These are phyloP conservation scores for Pterocles gutturalis DNA, from an alignment of 2,113 vertebrate genomes.

Conservation along the genomic window DNA sequence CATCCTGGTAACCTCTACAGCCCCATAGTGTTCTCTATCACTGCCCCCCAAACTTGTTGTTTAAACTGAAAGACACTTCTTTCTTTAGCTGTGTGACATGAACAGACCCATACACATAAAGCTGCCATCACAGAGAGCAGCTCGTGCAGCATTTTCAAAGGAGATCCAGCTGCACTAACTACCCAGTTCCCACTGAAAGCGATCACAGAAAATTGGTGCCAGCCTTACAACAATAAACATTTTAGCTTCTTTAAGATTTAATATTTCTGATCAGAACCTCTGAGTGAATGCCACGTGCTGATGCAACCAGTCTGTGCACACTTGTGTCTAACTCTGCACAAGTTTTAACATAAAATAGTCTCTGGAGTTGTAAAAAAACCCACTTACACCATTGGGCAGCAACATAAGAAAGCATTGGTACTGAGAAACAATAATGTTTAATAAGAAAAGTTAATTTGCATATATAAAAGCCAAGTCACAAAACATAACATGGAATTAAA, in stretches of 20 bases:
- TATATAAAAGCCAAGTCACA: background rate
- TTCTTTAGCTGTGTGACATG: background rate
- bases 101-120: background rate
- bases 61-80: background rate
- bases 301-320: background rate
- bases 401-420: background rate
- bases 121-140: background rate
- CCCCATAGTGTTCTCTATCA: background rate
- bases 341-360: background rate
- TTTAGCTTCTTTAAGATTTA: background rate
- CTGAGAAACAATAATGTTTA: slow-evolving; percentile 19
- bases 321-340: background rate
- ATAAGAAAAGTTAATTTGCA: background rate
- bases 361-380: background rate
- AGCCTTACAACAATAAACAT: background rate
- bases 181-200: background rate
- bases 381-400: background rate
- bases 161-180: background rate
- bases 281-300: background rate
- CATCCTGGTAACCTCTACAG: background rate
- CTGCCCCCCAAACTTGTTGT: background rate
- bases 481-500: background rate
- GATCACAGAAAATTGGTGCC: background rate
- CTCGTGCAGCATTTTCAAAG: background rate
- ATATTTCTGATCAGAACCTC: background rate